Conservation (phyloP, 2,888 invertebrate species). For the Polietes domitor region DNA sequence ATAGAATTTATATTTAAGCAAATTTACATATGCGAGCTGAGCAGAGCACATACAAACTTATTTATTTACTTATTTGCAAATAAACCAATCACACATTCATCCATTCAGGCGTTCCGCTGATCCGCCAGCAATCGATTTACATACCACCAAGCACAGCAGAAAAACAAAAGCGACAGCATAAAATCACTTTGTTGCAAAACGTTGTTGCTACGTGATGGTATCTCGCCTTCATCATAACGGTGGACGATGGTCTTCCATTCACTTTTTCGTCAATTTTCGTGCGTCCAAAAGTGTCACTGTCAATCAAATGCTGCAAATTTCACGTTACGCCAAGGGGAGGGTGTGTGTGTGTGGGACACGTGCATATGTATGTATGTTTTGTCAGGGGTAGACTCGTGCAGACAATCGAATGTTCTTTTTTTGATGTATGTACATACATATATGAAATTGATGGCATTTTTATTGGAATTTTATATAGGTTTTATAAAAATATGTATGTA, state of each 20-base stretch:
- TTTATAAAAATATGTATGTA: background rate
- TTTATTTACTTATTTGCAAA: constrained; percentile 56
- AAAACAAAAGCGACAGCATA: background rate
- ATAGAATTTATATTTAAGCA: constrained; percentile 1
- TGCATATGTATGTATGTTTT: no score
- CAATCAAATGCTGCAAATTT: constrained; percentile 71
- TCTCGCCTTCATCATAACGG: background rate
- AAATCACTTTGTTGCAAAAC: background rate
- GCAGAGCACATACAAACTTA: constrained; percentile 4
- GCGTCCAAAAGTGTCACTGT: constrained; percentile 75
- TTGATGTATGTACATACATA: constrained; percentile 63
- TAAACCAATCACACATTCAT: constrained; percentile 38
- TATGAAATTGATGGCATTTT: constrained; percentile 72
- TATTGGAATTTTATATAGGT: constrained; percentile 67
- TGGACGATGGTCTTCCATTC: background rate
- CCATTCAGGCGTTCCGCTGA: background rate
- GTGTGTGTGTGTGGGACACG: background rate
- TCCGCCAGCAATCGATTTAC: background rate
- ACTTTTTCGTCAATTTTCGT: background rate
- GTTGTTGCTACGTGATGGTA: background rate
- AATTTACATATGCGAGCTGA: background rate
- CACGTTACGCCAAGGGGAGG: background rate
- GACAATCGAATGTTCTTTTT: constrained; percentile 1
- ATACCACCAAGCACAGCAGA: background rate
- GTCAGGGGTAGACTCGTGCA: background rate